Conservation (phyloP, 2,888 invertebrate genomes). For the Lagria hirta region DNA sequence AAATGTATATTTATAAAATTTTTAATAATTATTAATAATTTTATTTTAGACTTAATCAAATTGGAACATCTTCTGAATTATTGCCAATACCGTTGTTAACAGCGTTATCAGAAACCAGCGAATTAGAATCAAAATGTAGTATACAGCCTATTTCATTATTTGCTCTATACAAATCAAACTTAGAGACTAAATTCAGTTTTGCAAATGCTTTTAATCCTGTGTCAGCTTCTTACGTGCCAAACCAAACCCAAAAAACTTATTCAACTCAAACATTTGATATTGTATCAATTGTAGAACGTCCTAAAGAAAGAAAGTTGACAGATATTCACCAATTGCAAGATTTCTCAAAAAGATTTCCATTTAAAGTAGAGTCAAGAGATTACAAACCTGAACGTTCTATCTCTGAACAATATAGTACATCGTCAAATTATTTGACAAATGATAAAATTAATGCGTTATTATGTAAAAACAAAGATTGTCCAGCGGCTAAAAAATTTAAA, state of each 20-base stretch:
- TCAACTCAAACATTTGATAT: conserved; percentile 34
- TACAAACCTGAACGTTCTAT: too few relatives aligned
- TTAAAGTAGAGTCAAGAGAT: too few relatives aligned
- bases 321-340: too few relatives aligned
- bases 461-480: conserved; percentile 49
- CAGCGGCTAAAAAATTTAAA: conserved; percentile 49
- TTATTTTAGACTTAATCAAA: too few relatives aligned
- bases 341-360: too few relatives aligned
- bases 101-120: too few relatives aligned
- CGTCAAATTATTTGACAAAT: too few relatives aligned
- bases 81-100: too few relatives aligned
- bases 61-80: too few relatives aligned
- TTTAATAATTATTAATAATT: too few relatives aligned
- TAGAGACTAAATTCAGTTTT: conserved; percentile 13
- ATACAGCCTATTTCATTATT: conserved; percentile 30
- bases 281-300: conserved; percentile 38
- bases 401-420: too few relatives aligned
- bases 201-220: conserved; percentile 6
- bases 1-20: conserved; percentile 10
- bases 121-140: too few relatives aligned
- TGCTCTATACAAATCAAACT: conserved; percentile 29
- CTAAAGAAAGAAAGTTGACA: conserved; percentile 42
- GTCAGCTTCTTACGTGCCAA: background rate
- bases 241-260: background rate
- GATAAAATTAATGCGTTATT: conserved; percentile 40